A percentile compares a stretch with the other conserved stretches of the same genome.
Conservation (phyloP, 2,113 vertebrate species). For the Genyomyrus donnyi region DNA sequence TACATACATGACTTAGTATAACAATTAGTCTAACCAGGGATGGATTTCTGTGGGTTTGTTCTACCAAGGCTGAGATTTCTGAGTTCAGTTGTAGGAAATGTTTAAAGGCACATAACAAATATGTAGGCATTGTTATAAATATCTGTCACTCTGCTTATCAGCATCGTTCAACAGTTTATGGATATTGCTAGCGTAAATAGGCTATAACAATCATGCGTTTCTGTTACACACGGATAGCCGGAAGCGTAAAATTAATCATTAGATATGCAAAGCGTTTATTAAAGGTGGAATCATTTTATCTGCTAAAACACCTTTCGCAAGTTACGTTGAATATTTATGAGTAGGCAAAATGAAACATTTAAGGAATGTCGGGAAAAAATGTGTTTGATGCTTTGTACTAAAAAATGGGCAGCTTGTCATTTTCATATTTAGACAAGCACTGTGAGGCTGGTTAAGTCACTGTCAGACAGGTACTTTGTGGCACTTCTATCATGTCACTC, state of each 20-base stretch:
- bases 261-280: not conserved
- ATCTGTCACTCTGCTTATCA: not conserved
- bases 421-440: not conserved
- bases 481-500: not conserved
- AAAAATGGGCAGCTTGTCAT: not conserved
- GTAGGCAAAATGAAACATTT: not conserved
- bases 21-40: not conserved
- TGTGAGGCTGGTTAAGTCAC: not conserved
- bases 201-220: not conserved
- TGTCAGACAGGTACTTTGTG: not conserved
- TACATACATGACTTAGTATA: not conserved
- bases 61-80: not conserved
- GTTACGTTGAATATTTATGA: not conserved
- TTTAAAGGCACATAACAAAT: not conserved
- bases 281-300: not conserved
- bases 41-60: not conserved
- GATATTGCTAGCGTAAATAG: not conserved
- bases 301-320: not conserved
- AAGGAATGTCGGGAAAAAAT: not conserved
- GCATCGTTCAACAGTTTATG: not conserved
- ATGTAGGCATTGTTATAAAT: not conserved
- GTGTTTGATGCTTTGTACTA: not conserved
- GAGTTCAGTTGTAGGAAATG: not conserved
- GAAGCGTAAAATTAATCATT: not conserved
- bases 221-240: not conserved